Percentiles rank a stretch among this genome's conserved stretches.
phyloP scores from a whole-genome alignment of 2,888 invertebrate species.

The Sarcophaga rosellei region DNA sequence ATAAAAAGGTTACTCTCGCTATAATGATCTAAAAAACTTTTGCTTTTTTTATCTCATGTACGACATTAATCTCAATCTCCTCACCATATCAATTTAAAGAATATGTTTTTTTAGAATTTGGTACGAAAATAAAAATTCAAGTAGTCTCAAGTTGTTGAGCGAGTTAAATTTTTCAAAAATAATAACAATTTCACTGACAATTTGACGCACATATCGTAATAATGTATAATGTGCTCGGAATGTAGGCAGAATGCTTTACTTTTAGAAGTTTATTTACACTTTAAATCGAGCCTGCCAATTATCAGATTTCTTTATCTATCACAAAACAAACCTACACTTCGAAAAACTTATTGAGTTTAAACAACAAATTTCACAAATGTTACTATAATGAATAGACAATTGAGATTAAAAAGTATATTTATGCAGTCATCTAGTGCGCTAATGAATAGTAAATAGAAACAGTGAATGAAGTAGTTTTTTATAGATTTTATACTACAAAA shows the following conservation, averaged over 20 bases:
- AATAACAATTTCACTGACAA: no score
- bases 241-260: not conserved
- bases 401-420: not conserved
- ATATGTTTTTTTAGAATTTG: no score
- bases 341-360: not conserved
- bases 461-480: not conserved
- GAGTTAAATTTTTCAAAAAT: no score
- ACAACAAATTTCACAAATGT: not conserved
- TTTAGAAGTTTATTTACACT: not conserved
- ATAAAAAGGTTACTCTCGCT: no score
- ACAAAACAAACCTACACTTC: not conserved
- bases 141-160: no score
- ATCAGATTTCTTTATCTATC: not conserved
- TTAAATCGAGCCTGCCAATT: not conserved
- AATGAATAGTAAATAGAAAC: no score
- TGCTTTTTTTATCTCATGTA: no score
- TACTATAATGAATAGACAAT: not conserved
- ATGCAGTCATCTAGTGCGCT: not conserved
- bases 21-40: no score
- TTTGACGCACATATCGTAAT: not conserved
- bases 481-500: not conserved
- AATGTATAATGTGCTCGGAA: not conserved
- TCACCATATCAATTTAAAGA: no score
- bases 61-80: no score
- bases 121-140: no score